phyloP scores from a whole-genome alignment of 2,797 vertebrate species.

The Leptodactylus fallax region DNA sequence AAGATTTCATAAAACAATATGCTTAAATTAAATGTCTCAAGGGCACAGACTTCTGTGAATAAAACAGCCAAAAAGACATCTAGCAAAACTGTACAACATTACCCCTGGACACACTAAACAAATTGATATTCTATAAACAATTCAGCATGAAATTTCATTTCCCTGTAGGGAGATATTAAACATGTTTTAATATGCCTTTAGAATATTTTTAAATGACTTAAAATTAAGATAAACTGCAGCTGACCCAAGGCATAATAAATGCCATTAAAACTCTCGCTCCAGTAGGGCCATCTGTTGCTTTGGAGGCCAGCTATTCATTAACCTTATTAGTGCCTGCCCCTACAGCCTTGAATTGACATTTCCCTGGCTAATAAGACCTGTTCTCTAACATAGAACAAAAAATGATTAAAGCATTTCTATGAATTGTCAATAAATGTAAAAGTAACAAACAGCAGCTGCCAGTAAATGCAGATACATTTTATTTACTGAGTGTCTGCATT shows the following conservation, averaged over 20 bases:
- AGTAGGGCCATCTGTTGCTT: conserved; percentile 76
- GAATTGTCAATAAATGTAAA: conserved; percentile 66
- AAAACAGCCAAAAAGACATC: conserved; percentile 55
- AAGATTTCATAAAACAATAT: conserved; percentile 50
- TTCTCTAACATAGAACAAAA: conserved; percentile 68
- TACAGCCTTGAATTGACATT: conserved; percentile 75
- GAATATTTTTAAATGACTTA: conserved; percentile 77
- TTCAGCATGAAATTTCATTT: conserved; percentile 73
- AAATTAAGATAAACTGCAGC: conserved; percentile 76
- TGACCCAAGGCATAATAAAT: conserved; percentile 77
- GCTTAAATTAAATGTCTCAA: conserved; percentile 62
- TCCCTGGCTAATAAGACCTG: conserved; percentile 73
- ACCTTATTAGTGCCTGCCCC: conserved; percentile 76
- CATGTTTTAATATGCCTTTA: conserved; percentile 74
- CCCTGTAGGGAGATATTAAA: conserved; percentile 74
- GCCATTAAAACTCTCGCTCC: conserved; percentile 71
- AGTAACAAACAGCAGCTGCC: conserved; percentile 61
- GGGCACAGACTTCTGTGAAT: conserved; percentile 53
- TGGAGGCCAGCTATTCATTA: conserved; percentile 77
- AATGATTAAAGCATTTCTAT: conserved; percentile 70
- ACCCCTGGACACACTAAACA: conserved; percentile 68
- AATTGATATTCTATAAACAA: conserved; percentile 75
- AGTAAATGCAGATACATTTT: conserved; percentile 55
- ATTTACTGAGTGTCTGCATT: conserved; percentile 55
- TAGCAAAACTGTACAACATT: conserved; percentile 51